Conservation (phyloP, 2,888 invertebrate genomes). For the Hofmannophila pseudospretella region DNA sequence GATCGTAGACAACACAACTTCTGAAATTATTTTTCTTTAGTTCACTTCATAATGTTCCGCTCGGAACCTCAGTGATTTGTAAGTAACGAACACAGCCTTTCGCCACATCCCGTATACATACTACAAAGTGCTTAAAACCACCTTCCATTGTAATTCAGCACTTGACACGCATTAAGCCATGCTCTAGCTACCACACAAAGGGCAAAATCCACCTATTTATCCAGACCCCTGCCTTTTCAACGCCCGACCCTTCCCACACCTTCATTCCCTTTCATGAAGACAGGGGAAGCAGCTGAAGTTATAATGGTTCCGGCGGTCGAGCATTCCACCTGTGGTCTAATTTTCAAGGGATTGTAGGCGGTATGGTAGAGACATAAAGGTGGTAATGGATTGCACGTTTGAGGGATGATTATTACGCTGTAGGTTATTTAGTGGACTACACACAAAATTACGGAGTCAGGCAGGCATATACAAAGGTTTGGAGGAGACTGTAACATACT, state of each 20-base stretch:
- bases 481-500: too few relatives aligned
- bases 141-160: conserved; percentile 2
- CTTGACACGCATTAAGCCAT: conserved; percentile 3
- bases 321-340: background rate
- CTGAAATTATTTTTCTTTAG: too few relatives aligned
- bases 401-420: background rate
- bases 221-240: background rate
- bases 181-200: conserved; percentile 3
- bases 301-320: background rate
- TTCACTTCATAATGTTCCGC: too few relatives aligned
- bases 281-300: background rate
- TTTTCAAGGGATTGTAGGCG: background rate
- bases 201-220: background rate
- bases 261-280: background rate
- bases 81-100: too few relatives aligned
- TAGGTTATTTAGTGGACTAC: background rate
- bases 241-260: background rate
- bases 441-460: background rate
- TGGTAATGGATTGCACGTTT: background rate
- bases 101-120: too few relatives aligned
- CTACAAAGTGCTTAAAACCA: too few relatives aligned
- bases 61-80: too few relatives aligned
- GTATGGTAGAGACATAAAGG: background rate
- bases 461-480: too few relatives aligned
- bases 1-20: too few relatives aligned